Conservation (phyloP, 1,140 invertebrate species). For the Danaus melanippus region DNA sequence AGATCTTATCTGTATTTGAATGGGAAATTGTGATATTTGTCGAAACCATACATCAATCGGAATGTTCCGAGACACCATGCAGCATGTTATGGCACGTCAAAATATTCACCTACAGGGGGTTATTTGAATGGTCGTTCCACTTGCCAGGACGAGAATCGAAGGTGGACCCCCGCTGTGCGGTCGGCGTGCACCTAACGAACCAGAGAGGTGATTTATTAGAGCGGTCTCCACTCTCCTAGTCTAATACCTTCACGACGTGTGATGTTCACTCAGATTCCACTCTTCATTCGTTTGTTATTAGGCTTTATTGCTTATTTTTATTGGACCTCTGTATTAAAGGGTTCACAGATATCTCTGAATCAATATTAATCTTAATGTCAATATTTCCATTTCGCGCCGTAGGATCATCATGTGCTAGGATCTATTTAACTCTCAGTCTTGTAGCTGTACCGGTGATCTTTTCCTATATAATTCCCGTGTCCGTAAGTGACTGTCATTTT, state of each 20-base stretch:
- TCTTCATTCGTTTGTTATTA: conserved; percentile 25
- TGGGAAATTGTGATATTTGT: not conserved
- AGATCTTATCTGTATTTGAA: no score
- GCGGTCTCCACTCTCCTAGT: conserved; percentile 37
- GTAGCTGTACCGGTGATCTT: conserved; percentile 18
- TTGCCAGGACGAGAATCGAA: conserved; percentile 56
- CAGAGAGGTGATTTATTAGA: conserved; percentile 61
- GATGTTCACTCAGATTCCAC: conserved; percentile 34
- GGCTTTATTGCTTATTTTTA: conserved; percentile 19
- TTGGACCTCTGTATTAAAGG: not conserved
- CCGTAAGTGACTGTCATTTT: conserved; percentile 19
- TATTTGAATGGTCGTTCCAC: conserved; percentile 49
- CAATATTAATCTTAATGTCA: conserved; percentile 10
- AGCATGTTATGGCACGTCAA: conserved; percentile 60
- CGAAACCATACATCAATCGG: conserved; percentile 40
- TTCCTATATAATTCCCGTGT: conserved; percentile 34
- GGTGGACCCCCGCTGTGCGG: conserved; percentile 51
- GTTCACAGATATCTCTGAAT: conserved; percentile 6
- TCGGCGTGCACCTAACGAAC: conserved; percentile 62
- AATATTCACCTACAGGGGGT: conserved; percentile 62
- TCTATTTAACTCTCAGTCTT: conserved; percentile 9
- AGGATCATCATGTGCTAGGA: conserved; percentile 10
- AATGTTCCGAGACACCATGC: conserved; percentile 41
- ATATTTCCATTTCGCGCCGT: conserved; percentile 9
- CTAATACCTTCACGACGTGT: conserved; percentile 63